Conservation (phyloP, 1,140 invertebrate species). For the Melanaphis sacchari region DNA sequence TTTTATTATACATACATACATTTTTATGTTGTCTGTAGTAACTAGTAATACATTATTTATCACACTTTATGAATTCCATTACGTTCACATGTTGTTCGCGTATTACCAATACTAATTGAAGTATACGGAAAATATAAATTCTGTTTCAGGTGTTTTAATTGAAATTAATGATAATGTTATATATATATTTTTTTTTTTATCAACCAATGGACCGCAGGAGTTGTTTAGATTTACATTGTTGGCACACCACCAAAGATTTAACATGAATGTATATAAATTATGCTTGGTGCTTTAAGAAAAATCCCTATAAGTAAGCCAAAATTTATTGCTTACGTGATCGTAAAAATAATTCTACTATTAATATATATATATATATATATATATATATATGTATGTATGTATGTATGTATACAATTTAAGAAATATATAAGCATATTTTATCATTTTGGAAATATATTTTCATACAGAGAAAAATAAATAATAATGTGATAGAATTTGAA, state of each 20-base stretch:
- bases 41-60: neutral
- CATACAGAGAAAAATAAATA: neutral
- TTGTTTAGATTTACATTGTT: conserved; percentile 17
- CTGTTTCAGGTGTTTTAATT: neutral
- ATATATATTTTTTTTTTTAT: neutral
- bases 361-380: too few species aligned
- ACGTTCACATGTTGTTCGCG: neutral
- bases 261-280: conserved; percentile 28
- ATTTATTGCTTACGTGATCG: conserved; percentile 34
- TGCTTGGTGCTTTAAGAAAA: conserved; percentile 21
- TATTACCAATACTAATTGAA: neutral
- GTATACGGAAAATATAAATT: neutral
- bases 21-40: neutral
- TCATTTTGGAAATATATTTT: neutral
- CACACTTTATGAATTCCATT: neutral
- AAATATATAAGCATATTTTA: neutral
- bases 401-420: neutral
- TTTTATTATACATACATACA: neutral
- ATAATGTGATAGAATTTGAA: neutral
- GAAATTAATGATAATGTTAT: conserved; percentile 18
- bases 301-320: conserved; percentile 20
- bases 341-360: conserved; percentile 18
- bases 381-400: too few species aligned
- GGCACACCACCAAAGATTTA: neutral
- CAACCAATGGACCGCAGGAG: neutral